These are phyloP conservation scores for Pterocles gutturalis DNA, from an alignment of 2,113 vertebrate genomes.

Conservation along the genomic window DNA sequence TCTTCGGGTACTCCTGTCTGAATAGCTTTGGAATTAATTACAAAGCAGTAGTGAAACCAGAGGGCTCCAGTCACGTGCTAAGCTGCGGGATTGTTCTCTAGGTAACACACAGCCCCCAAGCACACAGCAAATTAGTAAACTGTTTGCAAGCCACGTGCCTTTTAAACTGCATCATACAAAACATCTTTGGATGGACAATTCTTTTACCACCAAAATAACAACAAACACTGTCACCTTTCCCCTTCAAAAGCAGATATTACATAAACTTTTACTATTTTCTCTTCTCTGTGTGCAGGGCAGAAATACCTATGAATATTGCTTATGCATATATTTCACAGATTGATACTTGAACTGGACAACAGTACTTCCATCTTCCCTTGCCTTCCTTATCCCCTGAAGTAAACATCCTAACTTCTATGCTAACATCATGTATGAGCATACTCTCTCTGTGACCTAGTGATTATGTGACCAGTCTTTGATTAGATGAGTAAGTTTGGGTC, in stretches of 20 bases:
- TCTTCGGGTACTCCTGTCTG: background rate
- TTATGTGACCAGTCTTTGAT: background rate
- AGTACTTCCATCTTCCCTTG: background rate
- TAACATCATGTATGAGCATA: no score
- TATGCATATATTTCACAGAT: background rate
- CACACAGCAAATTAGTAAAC: background rate
- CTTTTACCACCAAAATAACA: background rate
- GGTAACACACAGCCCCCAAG: background rate
- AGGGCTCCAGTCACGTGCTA: background rate
- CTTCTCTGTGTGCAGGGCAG: background rate
- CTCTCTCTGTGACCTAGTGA: background rate
- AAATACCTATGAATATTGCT: background rate
- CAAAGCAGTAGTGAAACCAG: background rate
- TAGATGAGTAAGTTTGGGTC: background rate
- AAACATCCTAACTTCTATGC: background rate
- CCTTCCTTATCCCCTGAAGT: background rate
- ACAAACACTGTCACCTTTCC: background rate
- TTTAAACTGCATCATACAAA: background rate
- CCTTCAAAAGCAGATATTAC: background rate
- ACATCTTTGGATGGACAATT: background rate
- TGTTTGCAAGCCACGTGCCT: background rate
- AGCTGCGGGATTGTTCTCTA: background rate
- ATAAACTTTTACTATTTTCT: background rate
- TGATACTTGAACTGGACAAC: background rate
- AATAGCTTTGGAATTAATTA: background rate